These are phyloP conservation scores for Luperina testacea DNA, from an alignment of 2,888 invertebrate genomes.

Conservation along the genomic window DNA sequence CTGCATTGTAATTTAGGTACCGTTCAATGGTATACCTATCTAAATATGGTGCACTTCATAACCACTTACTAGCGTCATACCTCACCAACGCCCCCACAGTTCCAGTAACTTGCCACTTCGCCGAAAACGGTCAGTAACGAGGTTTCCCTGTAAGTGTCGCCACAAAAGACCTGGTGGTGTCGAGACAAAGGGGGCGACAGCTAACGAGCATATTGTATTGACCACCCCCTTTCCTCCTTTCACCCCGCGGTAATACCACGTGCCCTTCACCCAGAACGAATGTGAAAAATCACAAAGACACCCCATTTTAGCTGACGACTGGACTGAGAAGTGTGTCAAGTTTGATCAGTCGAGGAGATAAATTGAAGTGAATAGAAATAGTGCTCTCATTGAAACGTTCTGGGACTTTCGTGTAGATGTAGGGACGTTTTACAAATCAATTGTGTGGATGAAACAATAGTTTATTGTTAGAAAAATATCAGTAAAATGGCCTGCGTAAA, in stretches of 20 bases:
- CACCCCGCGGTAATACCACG: neutral
- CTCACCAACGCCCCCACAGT: neutral
- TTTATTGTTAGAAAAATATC: neutral
- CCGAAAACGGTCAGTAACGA: slow-evolving; percentile 39
- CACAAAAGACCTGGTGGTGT: slow-evolving; percentile 49
- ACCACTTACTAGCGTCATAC: neutral
- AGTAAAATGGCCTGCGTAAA: neutral
- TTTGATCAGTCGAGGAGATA: slow-evolving; percentile 39
- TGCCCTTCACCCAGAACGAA: slow-evolving; percentile 41
- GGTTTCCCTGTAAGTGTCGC: slow-evolving; percentile 46
- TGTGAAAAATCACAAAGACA: slow-evolving; percentile 61
- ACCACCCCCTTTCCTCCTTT: slow-evolving; percentile 10
- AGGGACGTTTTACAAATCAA: too few relatives aligned
- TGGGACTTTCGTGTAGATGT: neutral
- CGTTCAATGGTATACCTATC: neutral
- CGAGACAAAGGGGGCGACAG: slow-evolving; percentile 63
- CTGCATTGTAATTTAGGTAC: neutral
- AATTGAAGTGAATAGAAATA: slow-evolving; percentile 35
- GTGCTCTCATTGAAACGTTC: neutral
- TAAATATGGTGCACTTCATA: too few relatives aligned
- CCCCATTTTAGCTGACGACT: slow-evolving; percentile 49
- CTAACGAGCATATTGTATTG: slow-evolving; percentile 70
- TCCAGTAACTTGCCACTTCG: neutral
- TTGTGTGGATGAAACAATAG: neutral
- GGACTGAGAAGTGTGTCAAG: slow-evolving; percentile 54